Percentiles rank a stretch among this genome's conserved stretches.
Evolutionary conservation across 1,140 invertebrate genomes (phyloP).

Genomic region (Drosophila rufa): DNA sequence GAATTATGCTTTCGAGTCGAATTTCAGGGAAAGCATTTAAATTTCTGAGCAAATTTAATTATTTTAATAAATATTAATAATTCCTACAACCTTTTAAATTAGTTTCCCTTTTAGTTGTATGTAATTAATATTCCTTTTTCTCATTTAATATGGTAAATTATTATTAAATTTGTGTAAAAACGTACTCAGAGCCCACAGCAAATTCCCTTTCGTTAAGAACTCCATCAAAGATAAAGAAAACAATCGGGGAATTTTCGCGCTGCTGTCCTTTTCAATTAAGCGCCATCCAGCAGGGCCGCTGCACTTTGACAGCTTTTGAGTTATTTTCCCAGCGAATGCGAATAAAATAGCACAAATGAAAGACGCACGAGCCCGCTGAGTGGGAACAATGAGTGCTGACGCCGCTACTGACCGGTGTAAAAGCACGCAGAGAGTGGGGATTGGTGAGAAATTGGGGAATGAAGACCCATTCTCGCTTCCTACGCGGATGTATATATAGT

Average conservation of each 20-base stretch:
- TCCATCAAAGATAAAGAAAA: conserved; percentile 15
- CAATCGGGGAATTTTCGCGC: conserved; percentile 5
- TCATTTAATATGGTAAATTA: neutral
- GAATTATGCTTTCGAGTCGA: neutral
- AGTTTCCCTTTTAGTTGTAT: neutral
- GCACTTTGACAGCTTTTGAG: conserved; percentile 71
- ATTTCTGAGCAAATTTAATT: too few relatives aligned
- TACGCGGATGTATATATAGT: conserved; percentile 1
- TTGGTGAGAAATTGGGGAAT: neutral
- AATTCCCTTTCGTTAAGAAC: neutral
- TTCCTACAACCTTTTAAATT: neutral
- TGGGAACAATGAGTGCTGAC: conserved; percentile 25
- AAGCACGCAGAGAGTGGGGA: neutral
- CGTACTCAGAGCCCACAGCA: neutral
- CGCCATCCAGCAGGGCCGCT: conserved; percentile 16
- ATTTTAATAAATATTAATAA: too few relatives aligned
- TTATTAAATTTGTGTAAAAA: too few relatives aligned
- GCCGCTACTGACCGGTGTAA: conserved; percentile 2
- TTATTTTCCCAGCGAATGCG: conserved; percentile 62
- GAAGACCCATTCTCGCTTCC: neutral
- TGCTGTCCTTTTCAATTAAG: conserved; percentile 63
- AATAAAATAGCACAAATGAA: conserved; percentile 53
- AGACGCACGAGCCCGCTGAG: conserved; percentile 22
- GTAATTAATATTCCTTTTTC: neutral
- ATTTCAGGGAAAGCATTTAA: neutral